Evolutionary conservation across 1,140 invertebrate genomes (phyloP), one percentile per base, ranked within the genome.

Genomic region (Caenorhabditis tropicalis): DNA sequence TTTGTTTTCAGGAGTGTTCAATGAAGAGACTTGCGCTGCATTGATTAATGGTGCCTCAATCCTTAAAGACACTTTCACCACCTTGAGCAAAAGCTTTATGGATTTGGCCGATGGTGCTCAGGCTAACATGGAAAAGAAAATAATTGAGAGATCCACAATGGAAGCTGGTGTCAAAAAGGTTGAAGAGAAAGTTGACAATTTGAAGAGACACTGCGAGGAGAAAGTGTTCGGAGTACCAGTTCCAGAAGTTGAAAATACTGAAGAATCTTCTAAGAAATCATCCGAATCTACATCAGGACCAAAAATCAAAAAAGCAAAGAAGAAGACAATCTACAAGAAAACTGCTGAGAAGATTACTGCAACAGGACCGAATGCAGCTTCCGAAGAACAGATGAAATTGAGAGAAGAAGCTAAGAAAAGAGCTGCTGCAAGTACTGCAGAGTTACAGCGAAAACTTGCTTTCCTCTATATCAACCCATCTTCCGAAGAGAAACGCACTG

Each of bases 291-390:
- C 27, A n/a, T 19, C 82, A 6, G 51, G 79, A 80, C 49, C 43
- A 48, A 56, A 82, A 56, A 43, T 51, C 53, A 65, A 86, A 51
- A 86, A 84, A 36, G 33, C 79, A 7, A 56, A 83, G 24, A 86
- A 79, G 65, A 80, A 86, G 33, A 48, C 56, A 7, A 43, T 58
- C 12, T 43, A 36, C 27, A 79, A 80, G 39, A 36, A 39, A 16
- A 21, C 43, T 24, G 46, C 46, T n/a, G 53, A 46, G 79, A 46
- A 82, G 27, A 21, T 53, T 4, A 46, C 31, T 24, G 24, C 86
- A n/a, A 36, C 9, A 15, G 27, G 24, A n/a, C 12, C 51, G 33
- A 48, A 46, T 81, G 29, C 79, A 2, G 79, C 49, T 7, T 31
- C 31, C 12, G 79, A 49, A 24, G 29, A 79, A 29, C 65, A 43